phyloP scores from a whole-genome alignment of 2,888 invertebrate species.

The Archaeoteleia sp. region DNA sequence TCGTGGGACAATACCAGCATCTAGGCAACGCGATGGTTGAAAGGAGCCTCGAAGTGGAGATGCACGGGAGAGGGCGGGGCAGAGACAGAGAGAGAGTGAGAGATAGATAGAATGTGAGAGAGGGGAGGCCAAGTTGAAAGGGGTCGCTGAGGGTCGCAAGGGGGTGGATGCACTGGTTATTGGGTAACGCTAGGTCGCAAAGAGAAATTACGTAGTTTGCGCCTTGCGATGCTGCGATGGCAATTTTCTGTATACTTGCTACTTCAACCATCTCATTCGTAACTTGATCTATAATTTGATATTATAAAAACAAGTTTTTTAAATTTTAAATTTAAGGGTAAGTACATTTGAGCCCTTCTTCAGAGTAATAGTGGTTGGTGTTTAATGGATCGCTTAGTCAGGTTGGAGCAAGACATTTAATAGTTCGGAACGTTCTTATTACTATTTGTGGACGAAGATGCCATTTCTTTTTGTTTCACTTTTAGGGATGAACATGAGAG shows the following conservation, averaged over 20 bases:
- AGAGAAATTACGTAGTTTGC: constrained; percentile 40
- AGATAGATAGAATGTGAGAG: neutral
- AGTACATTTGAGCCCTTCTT: constrained; percentile 10
- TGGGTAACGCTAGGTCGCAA: constrained; percentile 32
- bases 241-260: constrained; percentile 23
- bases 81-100: no score
- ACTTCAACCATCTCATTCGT: constrained; percentile 26
- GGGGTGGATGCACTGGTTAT: constrained; percentile 28
- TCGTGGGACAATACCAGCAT: constrained; percentile 27
- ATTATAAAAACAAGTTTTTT: constrained; percentile 40
- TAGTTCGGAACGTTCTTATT: constrained; percentile 22
- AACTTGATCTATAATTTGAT: constrained; percentile 35
- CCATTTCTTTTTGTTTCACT: no score
- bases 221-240: constrained; percentile 15
- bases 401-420: constrained; percentile 5
- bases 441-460: constrained; percentile 10
- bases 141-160: constrained; percentile 20
- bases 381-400: constrained; percentile 11
- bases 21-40: constrained; percentile 16
- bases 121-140: constrained; percentile 7
- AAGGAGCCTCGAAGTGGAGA: constrained; percentile 9
- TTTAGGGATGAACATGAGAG: no score
- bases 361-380: constrained; percentile 26
- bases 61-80: constrained; percentile 1
- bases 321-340: constrained; percentile 13